A percentile compares a stretch with the other conserved stretches of the same genome.
phyloP scores from a whole-genome alignment of 37 sponge, comb jelly and placozoan genomes.

The Dysidea cf. avara region DNA sequence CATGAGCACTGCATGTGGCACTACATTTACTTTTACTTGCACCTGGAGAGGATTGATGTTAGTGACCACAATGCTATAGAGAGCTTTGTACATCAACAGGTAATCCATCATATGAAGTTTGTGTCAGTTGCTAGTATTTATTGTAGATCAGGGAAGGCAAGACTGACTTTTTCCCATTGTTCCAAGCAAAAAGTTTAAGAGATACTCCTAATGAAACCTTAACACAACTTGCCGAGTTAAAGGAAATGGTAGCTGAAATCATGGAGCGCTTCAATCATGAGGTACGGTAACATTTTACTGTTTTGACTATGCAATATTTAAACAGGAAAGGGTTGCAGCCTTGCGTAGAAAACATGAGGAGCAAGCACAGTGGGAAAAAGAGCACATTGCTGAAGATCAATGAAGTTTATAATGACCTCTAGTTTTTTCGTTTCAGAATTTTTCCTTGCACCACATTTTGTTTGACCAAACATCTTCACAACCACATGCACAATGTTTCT shows the following conservation, averaged over 20 bases:
- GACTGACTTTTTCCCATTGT: slow-evolving; percentile 56
- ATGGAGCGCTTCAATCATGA: slow-evolving; percentile 23
- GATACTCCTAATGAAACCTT: slow-evolving; percentile 37
- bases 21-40: slow-evolving; percentile 64
- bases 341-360: too few relatives aligned
- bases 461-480: too few relatives aligned
- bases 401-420: too few relatives aligned
- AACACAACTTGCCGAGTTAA: slow-evolving; percentile 44
- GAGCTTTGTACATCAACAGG: slow-evolving; percentile 49
- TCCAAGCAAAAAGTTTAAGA: slow-evolving; percentile 40
- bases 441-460: too few relatives aligned
- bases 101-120: slow-evolving; percentile 8
- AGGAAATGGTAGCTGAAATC: slow-evolving; percentile 26
- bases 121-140: neutral
- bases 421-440: too few relatives aligned
- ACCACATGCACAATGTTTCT: too few relatives aligned
- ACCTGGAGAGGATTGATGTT: slow-evolving; percentile 64
- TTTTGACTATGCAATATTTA: too few relatives aligned
- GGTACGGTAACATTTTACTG: neutral
- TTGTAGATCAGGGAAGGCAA: slow-evolving; percentile 40
- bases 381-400: too few relatives aligned
- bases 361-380: too few relatives aligned
- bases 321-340: too few relatives aligned
- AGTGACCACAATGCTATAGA: slow-evolving; percentile 68
- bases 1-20: slow-evolving; percentile 80